phyloP scores from a whole-genome alignment of 35 echinoderm and acorn worm species.

The Strongylocentrotus purpuratus region DNA sequence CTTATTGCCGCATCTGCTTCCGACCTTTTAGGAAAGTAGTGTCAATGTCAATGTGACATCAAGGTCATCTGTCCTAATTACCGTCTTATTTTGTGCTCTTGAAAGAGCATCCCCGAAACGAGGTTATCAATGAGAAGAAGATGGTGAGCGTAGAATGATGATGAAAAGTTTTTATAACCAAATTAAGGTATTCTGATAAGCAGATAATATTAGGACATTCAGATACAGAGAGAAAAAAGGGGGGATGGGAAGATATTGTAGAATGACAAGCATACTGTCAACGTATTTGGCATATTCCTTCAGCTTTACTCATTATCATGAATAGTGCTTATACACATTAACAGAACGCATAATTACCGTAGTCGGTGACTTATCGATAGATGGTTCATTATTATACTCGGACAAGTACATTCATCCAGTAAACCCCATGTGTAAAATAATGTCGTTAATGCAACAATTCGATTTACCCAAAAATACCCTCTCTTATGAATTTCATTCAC shows the following conservation, averaged over 20 bases:
- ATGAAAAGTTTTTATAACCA: not conserved
- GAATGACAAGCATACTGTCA: not conserved
- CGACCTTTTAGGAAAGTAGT: not conserved
- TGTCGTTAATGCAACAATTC: too few relatives aligned
- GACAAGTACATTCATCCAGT: too few relatives aligned
- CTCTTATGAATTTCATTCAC: too few relatives aligned
- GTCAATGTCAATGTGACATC: conserved; percentile 26
- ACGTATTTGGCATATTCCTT: too few relatives aligned
- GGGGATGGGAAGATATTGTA: not conserved
- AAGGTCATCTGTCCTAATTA: not conserved
- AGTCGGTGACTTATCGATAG: too few relatives aligned
- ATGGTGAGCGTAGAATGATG: not conserved
- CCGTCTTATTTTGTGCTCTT: not conserved
- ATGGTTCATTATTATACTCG: too few relatives aligned
- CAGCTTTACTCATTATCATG: too few relatives aligned
- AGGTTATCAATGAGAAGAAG: not conserved
- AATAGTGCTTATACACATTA: too few relatives aligned
- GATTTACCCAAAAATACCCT: too few relatives aligned
- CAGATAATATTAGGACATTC: not conserved
- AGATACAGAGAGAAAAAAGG: not conserved
- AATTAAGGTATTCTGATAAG: not conserved
- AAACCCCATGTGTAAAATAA: too few relatives aligned
- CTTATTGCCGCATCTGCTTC: conserved; percentile 24
- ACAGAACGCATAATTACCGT: too few relatives aligned
- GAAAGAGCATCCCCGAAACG: not conserved